Evolutionary conservation across 2,888 invertebrate genomes (phyloP).

Genomic region (Drepana falcataria): DNA sequence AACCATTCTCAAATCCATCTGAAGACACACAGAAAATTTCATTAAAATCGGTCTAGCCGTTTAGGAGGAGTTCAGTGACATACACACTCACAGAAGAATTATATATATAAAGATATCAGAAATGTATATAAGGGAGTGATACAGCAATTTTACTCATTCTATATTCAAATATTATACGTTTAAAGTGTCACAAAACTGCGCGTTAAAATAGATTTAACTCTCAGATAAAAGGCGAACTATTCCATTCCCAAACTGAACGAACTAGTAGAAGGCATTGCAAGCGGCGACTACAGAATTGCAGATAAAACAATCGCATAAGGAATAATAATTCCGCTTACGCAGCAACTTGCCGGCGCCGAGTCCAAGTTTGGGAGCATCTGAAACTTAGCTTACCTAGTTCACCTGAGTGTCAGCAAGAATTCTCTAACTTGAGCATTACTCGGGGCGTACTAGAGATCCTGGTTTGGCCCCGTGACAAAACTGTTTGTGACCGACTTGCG

Average conservation of each 20-base stretch:
- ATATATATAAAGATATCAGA: no score
- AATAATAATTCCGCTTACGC: constrained; percentile 10
- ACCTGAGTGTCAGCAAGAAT: constrained; percentile 13
- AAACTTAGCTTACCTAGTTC: constrained; percentile 16
- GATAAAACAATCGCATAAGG: constrained; percentile 1
- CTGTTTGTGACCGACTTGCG: neutral
- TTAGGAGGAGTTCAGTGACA: no score
- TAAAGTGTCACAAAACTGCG: no score
- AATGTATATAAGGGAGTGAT: no score
- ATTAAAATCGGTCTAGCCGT: no score
- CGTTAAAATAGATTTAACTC: no score
- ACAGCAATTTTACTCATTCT: no score
- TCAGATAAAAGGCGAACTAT: neutral
- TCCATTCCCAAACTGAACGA: neutral
- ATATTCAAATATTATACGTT: no score
- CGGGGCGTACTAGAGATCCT: neutral
- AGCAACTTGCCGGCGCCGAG: constrained; percentile 5
- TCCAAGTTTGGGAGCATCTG: constrained; percentile 12
- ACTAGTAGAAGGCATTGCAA: neutral
- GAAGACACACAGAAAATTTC: no score
- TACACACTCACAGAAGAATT: no score
- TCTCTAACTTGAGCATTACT: constrained; percentile 6
- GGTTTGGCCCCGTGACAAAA: neutral
- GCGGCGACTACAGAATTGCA: neutral
- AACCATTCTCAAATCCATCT: no score